Conservation (phyloP, 1,140 invertebrate genomes). For the Conus ventricosus region DNA sequence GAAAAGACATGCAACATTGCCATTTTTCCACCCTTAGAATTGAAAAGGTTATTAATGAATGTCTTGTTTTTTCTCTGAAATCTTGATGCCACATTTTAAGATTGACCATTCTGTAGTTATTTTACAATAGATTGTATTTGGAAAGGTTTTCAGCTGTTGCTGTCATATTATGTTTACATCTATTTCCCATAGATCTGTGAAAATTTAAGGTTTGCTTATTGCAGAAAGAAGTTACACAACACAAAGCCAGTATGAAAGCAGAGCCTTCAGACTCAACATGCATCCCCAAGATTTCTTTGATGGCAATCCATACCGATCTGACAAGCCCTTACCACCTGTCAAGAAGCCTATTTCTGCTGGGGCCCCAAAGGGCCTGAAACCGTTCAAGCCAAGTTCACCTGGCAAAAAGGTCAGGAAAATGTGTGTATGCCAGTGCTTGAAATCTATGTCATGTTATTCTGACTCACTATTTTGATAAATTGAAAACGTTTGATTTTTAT, state of each 20-base stretch:
- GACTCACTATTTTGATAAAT: too few relatives aligned
- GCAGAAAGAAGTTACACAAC: slow-evolving; percentile 67
- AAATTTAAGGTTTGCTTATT: not conserved
- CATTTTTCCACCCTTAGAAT: too few relatives aligned
- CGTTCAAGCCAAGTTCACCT: slow-evolving; percentile 73
- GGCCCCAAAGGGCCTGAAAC: slow-evolving; percentile 58
- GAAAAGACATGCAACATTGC: too few relatives aligned
- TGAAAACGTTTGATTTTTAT: too few relatives aligned
- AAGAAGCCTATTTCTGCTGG: slow-evolving; percentile 59
- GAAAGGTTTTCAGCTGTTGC: not conserved
- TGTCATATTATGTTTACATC: not conserved
- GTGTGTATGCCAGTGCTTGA: not conserved
- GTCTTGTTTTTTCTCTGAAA: too few relatives aligned
- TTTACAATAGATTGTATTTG: too few relatives aligned
- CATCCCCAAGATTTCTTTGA: slow-evolving; percentile 72
- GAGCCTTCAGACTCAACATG: slow-evolving; percentile 73
- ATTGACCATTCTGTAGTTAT: too few relatives aligned
- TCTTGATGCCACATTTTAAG: too few relatives aligned
- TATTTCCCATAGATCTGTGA: not conserved
- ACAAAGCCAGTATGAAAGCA: slow-evolving; percentile 70
- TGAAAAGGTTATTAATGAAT: too few relatives aligned
- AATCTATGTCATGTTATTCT: too few relatives aligned
- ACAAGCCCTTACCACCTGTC: slow-evolving; percentile 59
- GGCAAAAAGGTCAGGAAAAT: slow-evolving; percentile 66
- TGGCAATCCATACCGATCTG: slow-evolving; percentile 68